Evolutionary conservation across 2,797 vertebrate species (phyloP), one percentile per base, ranked within the genome.

Genomic region (Moxostoma hubbsi): DNA sequence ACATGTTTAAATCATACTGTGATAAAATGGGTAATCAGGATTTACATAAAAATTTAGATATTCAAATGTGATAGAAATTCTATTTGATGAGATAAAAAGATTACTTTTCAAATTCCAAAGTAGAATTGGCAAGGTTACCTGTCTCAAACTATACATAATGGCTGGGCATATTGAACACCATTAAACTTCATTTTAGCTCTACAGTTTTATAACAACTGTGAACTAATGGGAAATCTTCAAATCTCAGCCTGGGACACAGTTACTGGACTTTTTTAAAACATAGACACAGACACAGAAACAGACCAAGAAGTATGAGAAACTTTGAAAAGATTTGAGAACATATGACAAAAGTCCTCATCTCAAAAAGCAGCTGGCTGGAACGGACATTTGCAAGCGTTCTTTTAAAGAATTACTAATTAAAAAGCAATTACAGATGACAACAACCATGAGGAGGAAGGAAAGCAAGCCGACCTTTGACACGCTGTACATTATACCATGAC

Each of bases 371-470:
- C 4, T n/a, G 49, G 58, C 63, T 63, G 66, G 66, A 79, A 46
- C 10, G 3, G 66, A 82, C 57, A 45, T 74, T 82, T 50, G 43
- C 36, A 49, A n/a, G 64, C 47, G n/a, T 24, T 68, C 59, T 53
- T 65, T 82, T 70, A 65, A 79, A 66, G 50, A 77, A 76, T 55
- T 61, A 80, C 69, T 68, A 79, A 64, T 82, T 77, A 77, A 74
- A 64, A 68, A 77, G 59, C 64, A 47, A 67, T 79, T 76, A 77
- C 61, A 62, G 6, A 71, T 73, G 68, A 78, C 57, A 55, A 68
- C 63, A 63, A 53, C 66, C 80, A 72, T 77, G 68, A 81, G 59
- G 73, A 81, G 75, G 68, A 77, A 62, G 61, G 47, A 72, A 61
- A 78, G 75, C 65, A 70, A 71, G 67, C 18, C 9, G 77, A 82